Evolutionary conservation across 2,113 vertebrate species (phyloP), one percentile per base, ranked within the genome.

Genomic region (Odocoileus hemionus): DNA sequence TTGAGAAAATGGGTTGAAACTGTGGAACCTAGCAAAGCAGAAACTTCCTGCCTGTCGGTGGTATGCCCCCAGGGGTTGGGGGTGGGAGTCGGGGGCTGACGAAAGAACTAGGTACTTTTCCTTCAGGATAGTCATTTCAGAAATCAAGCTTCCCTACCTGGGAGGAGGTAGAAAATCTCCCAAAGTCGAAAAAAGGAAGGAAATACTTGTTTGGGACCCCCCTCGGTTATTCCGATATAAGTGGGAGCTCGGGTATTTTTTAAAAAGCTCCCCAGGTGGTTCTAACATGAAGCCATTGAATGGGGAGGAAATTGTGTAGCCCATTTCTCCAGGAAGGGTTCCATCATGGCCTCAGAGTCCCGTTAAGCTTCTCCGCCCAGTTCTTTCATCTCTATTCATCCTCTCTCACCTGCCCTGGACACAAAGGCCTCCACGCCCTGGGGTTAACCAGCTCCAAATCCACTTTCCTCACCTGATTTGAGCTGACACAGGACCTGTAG

Each of bases 131-230:
- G 60, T 57, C 76, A 52, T 67, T 79, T 84, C 92, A 78, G 43
- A 86, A 96, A 15, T 93, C 67, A n/a, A 55, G 28, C 60, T 57
- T 64, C 36, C 70, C 21, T 89, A 55, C 43, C 79, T 43, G 83
- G 43, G 89, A 84, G 47, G 14, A 64, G 89, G 25, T 84, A 30
- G 21, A 50, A 61, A 94, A 95, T 91, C 93, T 94, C 98, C 83
- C 50, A 83, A 57, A 79, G 70, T 61, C 55, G 28, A 52, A 67
- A 67, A 47, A 76, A 91, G 67, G 57, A 95, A 57, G 54, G 28
- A 94, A 67, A 55, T 21, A 7, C 26, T 50, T 7, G 3, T 36
- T 43, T 60, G 61, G 28, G 23, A 43, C 25, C 61, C 23, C 45
- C 21, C 15, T 60, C 79, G 52, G 28, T 16, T 17, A 60, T 26